Base-by-base conservation (phyloP, 2,113 vertebrate species). In the Epinephelus lanceolatus region DNA sequence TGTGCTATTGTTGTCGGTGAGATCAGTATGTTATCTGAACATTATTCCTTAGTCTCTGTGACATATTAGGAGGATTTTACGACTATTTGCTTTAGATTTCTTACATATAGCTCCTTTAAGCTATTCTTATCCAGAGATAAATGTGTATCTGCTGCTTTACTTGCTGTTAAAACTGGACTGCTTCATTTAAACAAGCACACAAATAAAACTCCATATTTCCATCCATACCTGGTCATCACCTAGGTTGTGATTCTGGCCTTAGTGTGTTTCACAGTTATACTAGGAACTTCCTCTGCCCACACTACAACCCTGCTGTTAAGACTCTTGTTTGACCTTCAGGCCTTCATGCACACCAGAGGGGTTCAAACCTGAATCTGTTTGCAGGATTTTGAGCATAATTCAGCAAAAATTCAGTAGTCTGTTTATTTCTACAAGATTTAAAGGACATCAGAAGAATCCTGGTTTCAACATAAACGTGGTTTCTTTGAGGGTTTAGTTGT, bases 181-280 rank as follows among this genome's bases (percentile, higher is more conserved):
- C 8, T 23, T 23, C 15, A 13, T 49, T 17, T 27, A 62, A 51
- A 33, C 42, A 45, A 53, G 6, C 42, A 10, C 47, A 19, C 47
- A 21, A 52, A 30, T 47, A 53, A 30, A 49, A 9, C 59, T 19
- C n/a, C n/a, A n/a, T n/a, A n/a, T 9, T 2, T 4, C 17, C 51
- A 14, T 42, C 51, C n/a, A 19, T 3, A 13, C n/a, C 18, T 2
- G 13, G 25, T 56, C 61, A 30, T 59, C 45, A 5, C 61, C 18
- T 47, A 9, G 17, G 55, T 66, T 42, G 47, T 66, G 42, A 49
- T 23, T 81, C 67, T 69, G 76, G 68, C 70, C 63, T 69, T 30
- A 80, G 19, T 57, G 49, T 5, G 27, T 84, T 70, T 74, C 62
- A 23, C 18, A 30, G n/a, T 74, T 60, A 17, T 11, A 19, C 19